Evolutionary conservation across 1,140 invertebrate genomes (phyloP).

Genomic region (Caerostris darwini): DNA sequence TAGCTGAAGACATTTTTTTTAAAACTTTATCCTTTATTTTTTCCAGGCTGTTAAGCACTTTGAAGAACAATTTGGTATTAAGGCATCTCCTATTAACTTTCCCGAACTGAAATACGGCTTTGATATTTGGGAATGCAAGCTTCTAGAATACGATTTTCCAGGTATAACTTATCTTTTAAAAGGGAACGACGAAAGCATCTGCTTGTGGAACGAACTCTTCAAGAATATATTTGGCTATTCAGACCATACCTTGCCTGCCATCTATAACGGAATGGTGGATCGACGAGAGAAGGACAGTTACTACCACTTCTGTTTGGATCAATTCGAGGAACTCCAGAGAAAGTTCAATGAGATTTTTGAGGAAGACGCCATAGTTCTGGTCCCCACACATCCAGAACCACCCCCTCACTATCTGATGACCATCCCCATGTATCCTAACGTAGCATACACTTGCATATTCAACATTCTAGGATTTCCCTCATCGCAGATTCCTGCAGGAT

Average conservation of each 20-base stretch:
- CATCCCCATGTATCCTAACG: conserved; percentile 88
- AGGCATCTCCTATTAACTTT: neutral
- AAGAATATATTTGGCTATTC: conserved; percentile 83
- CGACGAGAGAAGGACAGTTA: conserved; percentile 80
- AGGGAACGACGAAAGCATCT: neutral
- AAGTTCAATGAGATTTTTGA: conserved; percentile 83
- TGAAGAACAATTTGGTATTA: neutral
- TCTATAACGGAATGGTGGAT: conserved; percentile 89
- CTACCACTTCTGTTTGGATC: conserved; percentile 58
- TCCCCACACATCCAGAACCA: conserved; percentile 89
- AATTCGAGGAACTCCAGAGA: conserved; percentile 84
- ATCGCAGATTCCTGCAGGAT: conserved; percentile 93
- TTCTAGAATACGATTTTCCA: neutral
- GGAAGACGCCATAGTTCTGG: conserved; percentile 91
- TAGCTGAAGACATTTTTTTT: too few species aligned
- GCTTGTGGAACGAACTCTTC: conserved; percentile 79
- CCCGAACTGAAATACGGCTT: conserved; percentile 25
- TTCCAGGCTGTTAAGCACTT: conserved; percentile 61
- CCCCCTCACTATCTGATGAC: conserved; percentile 88
- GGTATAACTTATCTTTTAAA: neutral
- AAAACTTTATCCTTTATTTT: neutral
- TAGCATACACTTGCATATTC: conserved; percentile 93
- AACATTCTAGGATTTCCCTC: conserved; percentile 92
- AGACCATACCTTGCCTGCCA: conserved; percentile 92
- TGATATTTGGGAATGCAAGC: conserved; percentile 25